Conservation (phyloP, 2,888 invertebrate species). For the Cremastobaeus sp. region DNA sequence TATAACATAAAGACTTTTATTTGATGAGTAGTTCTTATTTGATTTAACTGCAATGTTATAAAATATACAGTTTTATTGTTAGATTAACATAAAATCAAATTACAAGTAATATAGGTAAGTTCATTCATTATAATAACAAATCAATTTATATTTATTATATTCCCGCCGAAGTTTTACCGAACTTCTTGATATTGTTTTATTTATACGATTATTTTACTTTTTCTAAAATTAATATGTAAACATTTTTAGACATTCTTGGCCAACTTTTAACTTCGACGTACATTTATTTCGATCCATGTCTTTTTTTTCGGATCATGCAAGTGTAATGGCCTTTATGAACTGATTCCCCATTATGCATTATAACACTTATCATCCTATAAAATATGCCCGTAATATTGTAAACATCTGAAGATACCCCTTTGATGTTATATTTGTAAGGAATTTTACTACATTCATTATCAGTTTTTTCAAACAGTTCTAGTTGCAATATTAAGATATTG, state of each 20-base stretch:
- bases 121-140: no score
- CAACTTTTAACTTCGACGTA: not conserved
- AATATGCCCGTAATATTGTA: conserved; percentile 2
- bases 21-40: no score
- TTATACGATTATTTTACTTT: no score
- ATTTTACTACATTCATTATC: not conserved
- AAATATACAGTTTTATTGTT: no score
- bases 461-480: not conserved
- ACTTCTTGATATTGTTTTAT: no score
- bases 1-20: no score
- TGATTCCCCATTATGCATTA: conserved; percentile 7
- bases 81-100: no score
- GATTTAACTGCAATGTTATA: no score
- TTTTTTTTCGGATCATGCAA: not conserved
- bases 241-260: not conserved
- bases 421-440: not conserved
- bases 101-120: no score
- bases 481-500: not conserved
- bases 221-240: not conserved
- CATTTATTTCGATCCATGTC: conserved; percentile 6
- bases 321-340: conserved; percentile 10
- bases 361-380: conserved; percentile 4
- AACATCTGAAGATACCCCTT: conserved; percentile 4
- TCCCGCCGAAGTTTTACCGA: no score
- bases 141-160: no score